Base-by-base conservation (phyloP, 2,797 vertebrate genomes). In the Pterois miles region DNA sequence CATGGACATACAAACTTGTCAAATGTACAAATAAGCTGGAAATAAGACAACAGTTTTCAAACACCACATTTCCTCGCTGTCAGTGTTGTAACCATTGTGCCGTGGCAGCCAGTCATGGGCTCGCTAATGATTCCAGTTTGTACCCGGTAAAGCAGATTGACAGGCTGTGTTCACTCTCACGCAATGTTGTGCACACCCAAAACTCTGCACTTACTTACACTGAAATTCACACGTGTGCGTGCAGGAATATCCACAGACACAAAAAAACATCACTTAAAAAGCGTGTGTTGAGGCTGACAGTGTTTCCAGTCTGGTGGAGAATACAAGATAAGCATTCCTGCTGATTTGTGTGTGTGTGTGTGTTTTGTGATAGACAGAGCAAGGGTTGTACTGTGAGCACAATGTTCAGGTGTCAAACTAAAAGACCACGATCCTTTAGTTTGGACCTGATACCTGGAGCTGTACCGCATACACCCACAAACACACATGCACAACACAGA, bases 121-220 rank as follows among this genome's bases (percentile, higher is more conserved):
- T 64, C 43, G 16, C 76, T 87, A 88, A 88, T 85, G 84, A 89
- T 69, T 81, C 53, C 79, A 68, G 81, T 80, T 84, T 85, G 72
- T 78, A 77, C 68, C 68, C 22, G 9, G 74, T 56, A 83, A 77
- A 70, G 54, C 59, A 11, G 79, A 80, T 59, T 82, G 85, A 84
- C 78, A 74, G 76, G 53, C 34, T 29, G 33, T 36, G 67, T 58
- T 60, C 33, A 48, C 43, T 46, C 60, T 3, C 59, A 52, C 64
- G 23, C 59, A 54, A 52, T 2, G 1, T 6, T 12, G 59, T 50
- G 48, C 65, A 53, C 13, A 65, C 4, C 27, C 8, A 36, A 74
- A 74, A 48, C 60, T 52, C 52, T 18, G 16, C 29, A 31, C 50
- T 66, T 22, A 63, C 22, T 33, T 12, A 59, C 31, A 56, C 43